Evolutionary conservation across 2,113 vertebrate genomes (phyloP), one percentile per base, ranked within the genome.

Genomic region (Ammodytes dubius): DNA sequence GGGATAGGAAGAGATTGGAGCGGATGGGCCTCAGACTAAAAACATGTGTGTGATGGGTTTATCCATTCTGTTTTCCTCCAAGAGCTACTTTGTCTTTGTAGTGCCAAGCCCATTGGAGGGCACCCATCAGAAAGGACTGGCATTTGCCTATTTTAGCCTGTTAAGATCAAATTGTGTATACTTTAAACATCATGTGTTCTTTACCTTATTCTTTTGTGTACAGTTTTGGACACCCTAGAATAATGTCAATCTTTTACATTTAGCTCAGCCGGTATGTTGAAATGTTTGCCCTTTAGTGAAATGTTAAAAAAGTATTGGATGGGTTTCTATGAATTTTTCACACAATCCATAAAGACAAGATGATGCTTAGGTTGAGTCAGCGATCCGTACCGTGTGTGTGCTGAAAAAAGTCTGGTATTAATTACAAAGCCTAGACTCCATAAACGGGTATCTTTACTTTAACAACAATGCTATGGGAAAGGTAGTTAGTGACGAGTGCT

Each of bases 11-110:
- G 56, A 86, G 73, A 86, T 37, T 54, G 74, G 56, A 82, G 67
- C 54, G 70, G 83, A 81, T 42, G 75, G 76, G 75, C 70, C 47
- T 83, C 87, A 87, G 87, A 86, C 85, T 81, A 47, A 76, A 80
- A 86, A 88, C 83, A 89, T 43, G 47, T 70, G 47, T 70, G 70
- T 56, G 58, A 84, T 53, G 54, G 76, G 61, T 90, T 90, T 61
- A 78, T 88, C 85, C 74, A 81, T 72, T 88, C 68, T 69, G 60
- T 42, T 79, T 74, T 81, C 79, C 57, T 74, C 27, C 66, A 52
- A 52, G 12, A 17, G 40, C 27, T 64, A 65, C 56, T 14, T 27
- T 3, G 11, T 27, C 27, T 74, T 64, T 71, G 65, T 37, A 37
- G 59, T 43, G 53, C 11, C 54, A 2, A 57, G 8, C 13, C 42